Percentiles rank a stretch among this genome's conserved stretches.
Conservation (phyloP, 2,113 vertebrate species). For the western clawed frog (Xenopus tropicalis) region DNA sequence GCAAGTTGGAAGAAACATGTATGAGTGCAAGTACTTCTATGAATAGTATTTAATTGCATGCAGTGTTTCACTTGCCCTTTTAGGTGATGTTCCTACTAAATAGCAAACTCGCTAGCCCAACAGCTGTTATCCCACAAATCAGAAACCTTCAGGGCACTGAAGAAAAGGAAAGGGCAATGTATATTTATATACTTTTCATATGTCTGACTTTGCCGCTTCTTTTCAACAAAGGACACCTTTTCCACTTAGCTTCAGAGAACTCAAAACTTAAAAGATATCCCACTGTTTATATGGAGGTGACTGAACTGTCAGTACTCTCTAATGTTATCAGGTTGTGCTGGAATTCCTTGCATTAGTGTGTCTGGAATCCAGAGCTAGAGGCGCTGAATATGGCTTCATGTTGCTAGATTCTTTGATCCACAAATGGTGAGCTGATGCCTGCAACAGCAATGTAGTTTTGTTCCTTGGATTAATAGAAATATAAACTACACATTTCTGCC, state of each 20-base stretch:
- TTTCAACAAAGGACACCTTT: slow-evolving; percentile 1
- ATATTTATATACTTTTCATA: not conserved
- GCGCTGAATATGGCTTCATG: slow-evolving; percentile 24
- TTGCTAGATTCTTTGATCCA: slow-evolving; percentile 57
- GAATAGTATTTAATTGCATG: too few relatives aligned
- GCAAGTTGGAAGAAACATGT: too few relatives aligned
- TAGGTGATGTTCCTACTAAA: too few relatives aligned
- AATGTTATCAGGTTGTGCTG: slow-evolving; percentile 43
- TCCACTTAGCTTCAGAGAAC: slow-evolving; percentile 9
- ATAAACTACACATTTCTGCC: too few relatives aligned
- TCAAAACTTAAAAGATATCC: slow-evolving; percentile 11
- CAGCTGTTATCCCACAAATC: too few relatives aligned
- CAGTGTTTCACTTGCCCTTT: too few relatives aligned
- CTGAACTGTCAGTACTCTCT: slow-evolving; percentile 50
- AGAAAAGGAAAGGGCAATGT: not conserved
- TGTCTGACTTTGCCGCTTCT: not conserved
- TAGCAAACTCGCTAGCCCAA: too few relatives aligned
- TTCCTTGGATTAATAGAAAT: too few relatives aligned
- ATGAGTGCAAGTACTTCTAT: too few relatives aligned
- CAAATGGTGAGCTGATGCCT: slow-evolving; percentile 54
- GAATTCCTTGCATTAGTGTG: slow-evolving; percentile 45
- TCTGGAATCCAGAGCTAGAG: slow-evolving; percentile 47
- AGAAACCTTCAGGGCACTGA: too few relatives aligned
- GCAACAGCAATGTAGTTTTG: slow-evolving; percentile 25
- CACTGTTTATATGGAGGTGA: slow-evolving; percentile 22